Evolutionary conservation across 2,113 vertebrate species (phyloP).

Genomic region (Zeus faber): DNA sequence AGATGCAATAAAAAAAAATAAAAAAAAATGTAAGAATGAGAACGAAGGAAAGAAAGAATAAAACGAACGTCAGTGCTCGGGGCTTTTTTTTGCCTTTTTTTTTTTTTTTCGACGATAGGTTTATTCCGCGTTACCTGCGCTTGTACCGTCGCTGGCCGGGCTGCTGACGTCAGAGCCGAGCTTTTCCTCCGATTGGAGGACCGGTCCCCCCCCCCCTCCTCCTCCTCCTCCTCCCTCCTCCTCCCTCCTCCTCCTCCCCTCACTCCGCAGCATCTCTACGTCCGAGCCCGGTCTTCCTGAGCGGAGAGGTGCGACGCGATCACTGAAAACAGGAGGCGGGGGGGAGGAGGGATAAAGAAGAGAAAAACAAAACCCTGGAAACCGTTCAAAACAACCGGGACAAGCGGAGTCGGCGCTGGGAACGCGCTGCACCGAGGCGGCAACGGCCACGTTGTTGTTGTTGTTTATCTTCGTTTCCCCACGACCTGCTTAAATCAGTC

Average conservation of each 20-base stretch:
- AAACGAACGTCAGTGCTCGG: no score
- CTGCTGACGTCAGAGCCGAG: conserved; percentile 34
- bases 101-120: no score
- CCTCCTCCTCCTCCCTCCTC: conserved; percentile 1
- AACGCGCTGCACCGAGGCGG: no score
- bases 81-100: no score
- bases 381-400: not conserved
- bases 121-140: conserved; percentile 48
- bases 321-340: no score
- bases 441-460: not conserved
- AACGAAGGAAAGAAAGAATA: conserved; percentile 24
- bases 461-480: conserved; percentile 1
- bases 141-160: conserved; percentile 31
- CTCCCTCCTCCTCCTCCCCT: not conserved
- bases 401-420: not conserved
- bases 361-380: no score
- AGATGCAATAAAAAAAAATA: conserved; percentile 2
- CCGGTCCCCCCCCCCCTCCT: conserved; percentile 11
- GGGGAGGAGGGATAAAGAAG: no score
- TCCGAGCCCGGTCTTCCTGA: conserved; percentile 22
- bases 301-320: not conserved
- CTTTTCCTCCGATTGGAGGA: conserved; percentile 50
- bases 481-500: no score
- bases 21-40: not conserved
- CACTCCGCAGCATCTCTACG: conserved; percentile 3